These are phyloP conservation scores for Barypeithes pellucidus DNA, from an alignment of 2,888 invertebrate genomes.

Conservation along the genomic window DNA sequence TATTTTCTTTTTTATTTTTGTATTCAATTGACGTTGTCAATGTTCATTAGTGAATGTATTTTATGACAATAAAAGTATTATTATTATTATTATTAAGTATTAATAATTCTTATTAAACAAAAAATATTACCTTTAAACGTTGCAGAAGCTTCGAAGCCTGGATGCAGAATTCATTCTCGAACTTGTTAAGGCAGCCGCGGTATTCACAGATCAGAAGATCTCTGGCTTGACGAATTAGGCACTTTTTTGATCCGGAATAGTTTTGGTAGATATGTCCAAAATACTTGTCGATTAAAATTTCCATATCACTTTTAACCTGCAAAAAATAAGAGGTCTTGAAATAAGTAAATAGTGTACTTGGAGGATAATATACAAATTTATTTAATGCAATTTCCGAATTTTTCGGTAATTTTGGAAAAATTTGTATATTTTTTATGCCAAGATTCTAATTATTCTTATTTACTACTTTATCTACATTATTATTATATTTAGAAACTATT, in stretches of 20 bases:
- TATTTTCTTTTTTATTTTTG: too few species aligned
- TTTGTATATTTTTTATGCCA: too few species aligned
- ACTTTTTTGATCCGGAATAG: constrained; percentile 74
- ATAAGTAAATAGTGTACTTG: constrained; percentile 1
- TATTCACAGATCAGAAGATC: constrained; percentile 79
- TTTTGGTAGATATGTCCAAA: constrained; percentile 78
- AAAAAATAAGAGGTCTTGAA: constrained; percentile 58
- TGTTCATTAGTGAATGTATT: too few species aligned
- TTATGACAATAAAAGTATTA: too few species aligned
- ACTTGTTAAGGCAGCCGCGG: constrained; percentile 76
- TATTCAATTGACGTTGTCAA: too few species aligned
- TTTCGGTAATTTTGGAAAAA: too few species aligned
- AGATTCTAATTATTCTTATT: too few species aligned
- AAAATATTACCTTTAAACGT: constrained; percentile 71
- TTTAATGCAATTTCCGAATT: too few species aligned
- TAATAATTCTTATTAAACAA: not conserved
- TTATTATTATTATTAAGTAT: too few species aligned
- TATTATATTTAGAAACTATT: too few species aligned
- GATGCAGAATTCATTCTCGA: constrained; percentile 77
- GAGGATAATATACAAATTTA: too few species aligned
- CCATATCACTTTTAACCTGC: constrained; percentile 69
- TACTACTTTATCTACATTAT: too few species aligned
- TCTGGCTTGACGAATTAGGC: constrained; percentile 80
- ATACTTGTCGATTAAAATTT: constrained; percentile 75
- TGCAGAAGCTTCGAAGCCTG: constrained; percentile 76